These are phyloP conservation scores for Galeopterus variegatus DNA, from an alignment of 2,113 vertebrate genomes.

Conservation along the genomic window DNA sequence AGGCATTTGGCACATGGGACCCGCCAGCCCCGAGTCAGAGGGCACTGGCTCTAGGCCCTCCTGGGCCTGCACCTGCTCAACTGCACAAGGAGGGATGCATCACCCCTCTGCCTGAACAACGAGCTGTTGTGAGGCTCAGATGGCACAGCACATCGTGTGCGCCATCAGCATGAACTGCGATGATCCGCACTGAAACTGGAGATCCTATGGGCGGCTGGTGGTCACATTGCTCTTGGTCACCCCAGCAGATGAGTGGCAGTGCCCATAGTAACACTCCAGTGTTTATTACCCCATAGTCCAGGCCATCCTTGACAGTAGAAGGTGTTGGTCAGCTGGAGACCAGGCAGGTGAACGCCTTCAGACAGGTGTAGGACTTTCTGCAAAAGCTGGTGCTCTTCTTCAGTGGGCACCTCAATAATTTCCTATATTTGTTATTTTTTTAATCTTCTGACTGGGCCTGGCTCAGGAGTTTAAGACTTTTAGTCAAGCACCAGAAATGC, in stretches of 20 bases:
- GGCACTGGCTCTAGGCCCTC: neutral
- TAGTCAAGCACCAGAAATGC: neutral
- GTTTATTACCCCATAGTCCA: neutral
- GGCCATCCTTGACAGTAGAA: neutral
- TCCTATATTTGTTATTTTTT: neutral
- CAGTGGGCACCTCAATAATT: neutral
- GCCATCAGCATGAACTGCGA: fast-evolving
- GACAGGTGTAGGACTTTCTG: neutral
- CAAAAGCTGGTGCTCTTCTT: neutral
- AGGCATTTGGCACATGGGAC: neutral
- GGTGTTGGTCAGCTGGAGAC: too few relatives aligned
- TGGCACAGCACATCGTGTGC: fast-evolving
- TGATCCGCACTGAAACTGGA: fast-evolving
- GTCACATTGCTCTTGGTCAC: neutral
- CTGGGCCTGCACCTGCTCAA: neutral
- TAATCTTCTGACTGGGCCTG: neutral
- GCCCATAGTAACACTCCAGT: neutral
- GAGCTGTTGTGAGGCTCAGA: neutral
- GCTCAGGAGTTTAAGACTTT: neutral
- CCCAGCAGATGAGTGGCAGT: neutral
- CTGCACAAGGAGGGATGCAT: fast-evolving
- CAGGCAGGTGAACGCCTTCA: fast-evolving
- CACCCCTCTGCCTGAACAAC: neutral
- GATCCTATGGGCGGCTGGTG: fast-evolving
- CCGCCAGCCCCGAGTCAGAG: too few relatives aligned